Conservation (phyloP, 2,888 invertebrate species). For the Aleiodes leptofemur region DNA sequence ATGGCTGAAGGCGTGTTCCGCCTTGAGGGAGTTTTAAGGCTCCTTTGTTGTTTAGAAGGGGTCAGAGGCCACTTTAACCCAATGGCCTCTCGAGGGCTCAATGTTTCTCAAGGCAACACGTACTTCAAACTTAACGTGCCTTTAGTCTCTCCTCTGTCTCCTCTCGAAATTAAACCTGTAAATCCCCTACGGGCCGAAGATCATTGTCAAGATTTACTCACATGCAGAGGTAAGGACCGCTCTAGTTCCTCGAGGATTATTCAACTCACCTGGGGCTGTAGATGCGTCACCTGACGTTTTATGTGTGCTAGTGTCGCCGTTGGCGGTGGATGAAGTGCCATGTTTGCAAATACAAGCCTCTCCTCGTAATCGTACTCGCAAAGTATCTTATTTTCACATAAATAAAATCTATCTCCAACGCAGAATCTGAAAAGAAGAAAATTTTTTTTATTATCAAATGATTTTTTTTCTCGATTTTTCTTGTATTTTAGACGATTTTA, state of each 20-base stretch:
- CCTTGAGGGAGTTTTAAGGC: conserved; percentile 59
- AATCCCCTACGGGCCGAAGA: conserved; percentile 4
- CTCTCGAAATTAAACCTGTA: conserved; percentile 10
- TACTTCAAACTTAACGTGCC: conserved; percentile 28
- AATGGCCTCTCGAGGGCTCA: conserved; percentile 66
- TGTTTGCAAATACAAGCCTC: conserved; percentile 91
- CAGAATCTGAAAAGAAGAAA: conserved; percentile 84
- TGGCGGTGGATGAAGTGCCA: conserved; percentile 86
- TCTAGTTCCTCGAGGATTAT: conserved; percentile 20
- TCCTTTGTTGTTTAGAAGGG: conserved; percentile 74
- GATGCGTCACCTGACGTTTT: conserved; percentile 87
- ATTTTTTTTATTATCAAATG: too few relatives aligned
- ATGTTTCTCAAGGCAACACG: conserved; percentile 21
- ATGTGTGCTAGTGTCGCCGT: conserved; percentile 88
- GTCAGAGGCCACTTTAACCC: conserved; percentile 73
- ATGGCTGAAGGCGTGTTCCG: conserved; percentile 53
- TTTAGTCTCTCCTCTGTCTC: background rate
- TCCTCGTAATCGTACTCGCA: conserved; percentile 97
- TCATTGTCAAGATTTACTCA: conserved; percentile 17
- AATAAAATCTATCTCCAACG: conserved; percentile 94
- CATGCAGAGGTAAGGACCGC: too few relatives aligned
- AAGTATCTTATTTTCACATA: conserved; percentile 95
- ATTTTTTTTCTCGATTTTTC: too few relatives aligned
- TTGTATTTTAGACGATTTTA: too few relatives aligned
- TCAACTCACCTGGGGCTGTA: conserved; percentile 73